These are phyloP conservation scores for Manduca sexta DNA, from an alignment of 1,140 invertebrate species.

Conservation along the genomic window DNA sequence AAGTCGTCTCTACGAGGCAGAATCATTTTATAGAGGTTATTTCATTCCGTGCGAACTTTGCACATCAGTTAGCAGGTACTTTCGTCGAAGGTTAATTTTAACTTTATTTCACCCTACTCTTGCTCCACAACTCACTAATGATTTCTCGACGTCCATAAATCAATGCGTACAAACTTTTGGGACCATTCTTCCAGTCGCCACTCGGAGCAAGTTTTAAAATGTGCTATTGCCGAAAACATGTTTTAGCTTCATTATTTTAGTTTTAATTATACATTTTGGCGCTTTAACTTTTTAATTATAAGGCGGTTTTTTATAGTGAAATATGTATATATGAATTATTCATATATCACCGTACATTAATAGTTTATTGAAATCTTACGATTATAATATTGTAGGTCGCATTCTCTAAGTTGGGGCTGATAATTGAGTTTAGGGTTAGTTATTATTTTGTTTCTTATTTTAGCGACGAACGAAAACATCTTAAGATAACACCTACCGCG, in stretches of 20 bases:
- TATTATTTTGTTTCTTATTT: too few relatives aligned
- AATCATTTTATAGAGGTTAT: conserved; percentile 15
- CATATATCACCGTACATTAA: too few relatives aligned
- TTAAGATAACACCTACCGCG: too few relatives aligned
- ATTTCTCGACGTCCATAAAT: conserved; percentile 32
- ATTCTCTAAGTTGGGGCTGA: too few relatives aligned
- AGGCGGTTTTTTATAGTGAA: too few relatives aligned
- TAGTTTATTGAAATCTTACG: too few relatives aligned
- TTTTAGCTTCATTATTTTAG: not conserved
- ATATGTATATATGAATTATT: too few relatives aligned
- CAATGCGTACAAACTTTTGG: conserved; percentile 25
- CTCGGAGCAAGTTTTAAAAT: conserved; percentile 16
- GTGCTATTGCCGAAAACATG: not conserved
- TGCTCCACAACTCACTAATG: conserved; percentile 26
- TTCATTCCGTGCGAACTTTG: conserved; percentile 19
- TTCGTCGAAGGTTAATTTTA: conserved; percentile 30
- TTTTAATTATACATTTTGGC: not conserved
- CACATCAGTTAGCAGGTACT: conserved; percentile 25
- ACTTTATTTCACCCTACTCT: conserved; percentile 28
- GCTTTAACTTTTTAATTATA: not conserved
- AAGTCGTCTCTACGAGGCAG: not conserved
- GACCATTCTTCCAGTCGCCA: conserved; percentile 17
- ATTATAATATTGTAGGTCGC: too few relatives aligned
- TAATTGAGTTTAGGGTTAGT: too few relatives aligned
- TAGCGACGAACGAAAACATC: too few relatives aligned